phyloP scores from a whole-genome alignment of 2,113 vertebrate genomes.

The Psilopsiagon aurifrons region DNA sequence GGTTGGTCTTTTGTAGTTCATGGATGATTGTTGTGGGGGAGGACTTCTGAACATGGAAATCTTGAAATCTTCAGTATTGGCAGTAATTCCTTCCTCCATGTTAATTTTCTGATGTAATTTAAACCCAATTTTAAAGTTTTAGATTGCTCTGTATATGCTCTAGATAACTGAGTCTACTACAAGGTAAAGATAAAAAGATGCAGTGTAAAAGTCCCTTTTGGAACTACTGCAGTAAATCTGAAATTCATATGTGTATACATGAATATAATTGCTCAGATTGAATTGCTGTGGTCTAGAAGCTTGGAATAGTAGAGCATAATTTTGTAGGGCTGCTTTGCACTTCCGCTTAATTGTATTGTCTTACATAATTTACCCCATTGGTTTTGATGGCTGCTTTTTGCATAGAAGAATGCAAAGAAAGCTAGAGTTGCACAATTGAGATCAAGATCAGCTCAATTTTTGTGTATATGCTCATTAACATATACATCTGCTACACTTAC shows the following conservation, averaged over 20 bases:
- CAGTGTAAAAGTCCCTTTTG: neutral
- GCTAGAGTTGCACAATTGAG: neutral
- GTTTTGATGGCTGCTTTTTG: neutral
- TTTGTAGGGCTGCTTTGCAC: neutral
- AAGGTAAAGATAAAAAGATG: neutral
- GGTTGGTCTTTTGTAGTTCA: neutral
- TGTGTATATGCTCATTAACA: neutral
- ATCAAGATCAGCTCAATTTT: neutral
- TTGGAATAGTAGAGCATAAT: neutral
- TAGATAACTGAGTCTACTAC: neutral
- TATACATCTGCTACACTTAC: neutral
- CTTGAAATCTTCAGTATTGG: neutral
- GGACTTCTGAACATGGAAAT: neutral
- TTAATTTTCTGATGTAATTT: neutral
- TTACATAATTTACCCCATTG: neutral
- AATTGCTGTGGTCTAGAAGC: neutral
- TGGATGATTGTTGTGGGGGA: neutral
- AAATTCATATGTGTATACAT: neutral
- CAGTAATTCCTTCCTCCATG: neutral
- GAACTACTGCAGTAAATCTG: neutral
- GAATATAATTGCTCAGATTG: neutral
- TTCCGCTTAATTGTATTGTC: neutral
- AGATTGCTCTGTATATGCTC: neutral
- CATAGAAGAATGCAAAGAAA: neutral
- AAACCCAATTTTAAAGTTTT: neutral